These are phyloP conservation scores for Thysanoteuthis rhombus DNA, from an alignment of 2,888 invertebrate genomes.

Conservation along the genomic window DNA sequence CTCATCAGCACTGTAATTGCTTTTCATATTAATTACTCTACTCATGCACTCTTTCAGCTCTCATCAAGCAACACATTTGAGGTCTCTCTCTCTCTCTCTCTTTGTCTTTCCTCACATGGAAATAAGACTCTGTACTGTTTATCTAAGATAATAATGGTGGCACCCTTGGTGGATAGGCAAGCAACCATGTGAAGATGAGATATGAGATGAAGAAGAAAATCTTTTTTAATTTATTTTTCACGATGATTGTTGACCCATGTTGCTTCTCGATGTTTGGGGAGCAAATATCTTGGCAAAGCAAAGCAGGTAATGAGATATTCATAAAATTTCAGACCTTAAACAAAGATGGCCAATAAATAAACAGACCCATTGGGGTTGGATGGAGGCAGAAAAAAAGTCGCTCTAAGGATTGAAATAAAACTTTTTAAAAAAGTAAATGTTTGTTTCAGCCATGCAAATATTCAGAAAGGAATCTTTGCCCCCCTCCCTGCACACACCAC, in stretches of 20 bases:
- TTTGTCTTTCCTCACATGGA: neutral
- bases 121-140: neutral
- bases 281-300: neutral
- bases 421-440: neutral
- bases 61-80: neutral
- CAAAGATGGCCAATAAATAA: constrained; percentile 1
- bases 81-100: neutral
- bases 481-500: neutral
- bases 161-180: neutral
- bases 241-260: neutral
- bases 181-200: neutral
- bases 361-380: neutral
- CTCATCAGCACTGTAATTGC: neutral
- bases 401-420: neutral
- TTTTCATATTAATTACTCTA: neutral
- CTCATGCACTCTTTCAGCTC: neutral
- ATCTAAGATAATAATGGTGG: neutral
- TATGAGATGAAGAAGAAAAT: neutral
- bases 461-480: neutral
- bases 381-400: neutral
- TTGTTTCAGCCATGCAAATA: neutral
- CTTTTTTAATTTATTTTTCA: neutral
- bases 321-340: neutral
- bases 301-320: neutral
- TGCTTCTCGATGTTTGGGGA: neutral